A percentile compares a stretch with the other conserved stretches of the same genome.
phyloP scores from a whole-genome alignment of 2,113 vertebrate genomes.

The Heterochromis multidens region DNA sequence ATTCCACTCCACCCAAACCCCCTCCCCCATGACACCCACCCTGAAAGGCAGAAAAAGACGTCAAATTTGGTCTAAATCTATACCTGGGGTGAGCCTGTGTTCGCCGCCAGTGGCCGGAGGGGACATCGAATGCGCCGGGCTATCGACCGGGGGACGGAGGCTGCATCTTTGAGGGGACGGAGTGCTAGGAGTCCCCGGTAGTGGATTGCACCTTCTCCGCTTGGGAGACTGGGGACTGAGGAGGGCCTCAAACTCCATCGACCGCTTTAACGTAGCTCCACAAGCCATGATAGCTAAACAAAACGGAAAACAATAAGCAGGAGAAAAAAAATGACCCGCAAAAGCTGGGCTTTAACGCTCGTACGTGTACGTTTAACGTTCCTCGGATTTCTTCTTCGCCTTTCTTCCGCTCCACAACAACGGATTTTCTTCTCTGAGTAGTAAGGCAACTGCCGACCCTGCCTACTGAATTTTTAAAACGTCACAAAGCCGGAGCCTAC shows the following conservation, averaged over 20 bases:
- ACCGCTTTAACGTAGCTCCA: conserved; percentile 87
- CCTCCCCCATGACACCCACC: conserved; percentile 69
- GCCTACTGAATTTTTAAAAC: conserved; percentile 68
- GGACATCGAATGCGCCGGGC: conserved; percentile 72
- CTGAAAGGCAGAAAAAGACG: conserved; percentile 40
- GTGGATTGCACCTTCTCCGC: conserved; percentile 85
- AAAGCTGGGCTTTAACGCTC: background rate
- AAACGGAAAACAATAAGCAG: background rate
- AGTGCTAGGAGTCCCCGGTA: conserved; percentile 80
- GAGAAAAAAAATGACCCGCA: conserved; percentile 14
- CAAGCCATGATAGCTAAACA: conserved; percentile 80
- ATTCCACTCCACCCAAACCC: conserved; percentile 71
- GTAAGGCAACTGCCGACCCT: conserved; percentile 61
- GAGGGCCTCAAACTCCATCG: conserved; percentile 90
- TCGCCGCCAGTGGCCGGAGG: conserved; percentile 73
- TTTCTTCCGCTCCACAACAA: conserved; percentile 65
- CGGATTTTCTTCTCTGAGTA: conserved; percentile 67
- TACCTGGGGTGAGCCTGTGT: conserved; percentile 82
- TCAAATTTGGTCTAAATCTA: background rate
- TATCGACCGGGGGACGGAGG: conserved; percentile 77
- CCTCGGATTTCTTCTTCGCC: conserved; percentile 20
- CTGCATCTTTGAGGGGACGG: conserved; percentile 82
- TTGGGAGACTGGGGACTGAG: conserved; percentile 89
- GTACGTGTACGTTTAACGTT: background rate
- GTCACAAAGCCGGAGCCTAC: conserved; percentile 69